Evolutionary conservation across 2,113 vertebrate species (phyloP), one percentile per base, ranked within the genome.

Genomic region (Copsychus sechellarum): DNA sequence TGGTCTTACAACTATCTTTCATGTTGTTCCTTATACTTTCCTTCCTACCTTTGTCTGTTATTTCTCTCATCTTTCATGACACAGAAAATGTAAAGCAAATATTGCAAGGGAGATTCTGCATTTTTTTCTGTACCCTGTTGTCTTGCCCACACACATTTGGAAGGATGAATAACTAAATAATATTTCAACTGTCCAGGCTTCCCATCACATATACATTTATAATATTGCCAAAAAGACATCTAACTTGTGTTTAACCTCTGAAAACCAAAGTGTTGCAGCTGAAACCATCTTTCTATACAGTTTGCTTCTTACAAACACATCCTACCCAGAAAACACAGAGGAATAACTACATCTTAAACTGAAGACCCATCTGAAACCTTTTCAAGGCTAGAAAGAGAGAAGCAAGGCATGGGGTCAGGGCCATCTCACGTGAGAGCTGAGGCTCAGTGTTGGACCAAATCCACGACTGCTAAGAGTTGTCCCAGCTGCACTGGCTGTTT

Each of bases 381-480:
- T 15, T n/a, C 28, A 86, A 73, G 33, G 47, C 33, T 57, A 34
- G 50, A 83, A 90, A 76, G 53, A 61, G 47, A 66, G 80, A 73
- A 77, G n/a, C 14, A 31, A 70, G 34, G 19, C 28, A 23, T 0
- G 11, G 72, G 45, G 81, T 29, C 36, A 64, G 33, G 47, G 56
- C 58, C 38, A 78, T 66, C 33, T 47, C 65, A 8, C 4, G 24
- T 31, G 36, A 71, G 42, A 78, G 34, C 28, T 38, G 57, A 76
- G 78, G 45, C 16, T 92, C 71, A 24, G 23, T 16, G 36, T 57
- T 94, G 79, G 72, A 36, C 47, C 26, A 50, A 86, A 81, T 70
- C 67, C 62, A 54, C 0, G 0, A 11, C 21, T 77, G 60, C 62
- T 57, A 4, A 0, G 1, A 40, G 51, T 19, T 74, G 43, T 81